phyloP scores from a whole-genome alignment of 2,113 vertebrate genomes.

The Papio anubis region DNA sequence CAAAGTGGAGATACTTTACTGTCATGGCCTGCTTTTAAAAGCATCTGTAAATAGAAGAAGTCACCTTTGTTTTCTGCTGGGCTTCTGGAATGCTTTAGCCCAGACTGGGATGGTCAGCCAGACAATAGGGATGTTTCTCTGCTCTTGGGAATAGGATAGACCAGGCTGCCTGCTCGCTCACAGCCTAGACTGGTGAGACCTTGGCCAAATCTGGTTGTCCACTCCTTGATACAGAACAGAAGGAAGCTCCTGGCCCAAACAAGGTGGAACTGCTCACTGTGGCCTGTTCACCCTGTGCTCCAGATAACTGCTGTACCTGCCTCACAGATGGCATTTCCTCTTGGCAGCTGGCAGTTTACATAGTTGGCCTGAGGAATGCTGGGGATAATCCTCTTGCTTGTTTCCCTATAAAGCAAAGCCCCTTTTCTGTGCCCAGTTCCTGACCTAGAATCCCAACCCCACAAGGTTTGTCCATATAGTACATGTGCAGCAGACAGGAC shows the following conservation, averaged over 20 bases:
- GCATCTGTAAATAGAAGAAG: background rate
- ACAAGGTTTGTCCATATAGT: background rate
- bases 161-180: background rate
- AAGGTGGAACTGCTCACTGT: background rate
- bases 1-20: background rate
- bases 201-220: background rate
- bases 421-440: conserved; percentile 37
- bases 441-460: conserved; percentile 46
- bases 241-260: background rate
- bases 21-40: background rate
- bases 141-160: background rate
- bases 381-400: conserved; percentile 72
- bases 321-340: conserved; percentile 74
- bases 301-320: conserved; percentile 42
- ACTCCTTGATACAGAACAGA: background rate
- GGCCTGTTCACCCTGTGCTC: conserved; percentile 32
- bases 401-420: conserved; percentile 45
- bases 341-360: conserved; percentile 74
- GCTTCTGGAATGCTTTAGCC: background rate
- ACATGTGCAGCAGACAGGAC: background rate
- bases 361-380: conserved; percentile 75
- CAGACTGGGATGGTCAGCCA: background rate
- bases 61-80: background rate
- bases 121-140: background rate
- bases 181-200: background rate